Base-by-base conservation (phyloP, 1,140 invertebrate species). In the Bombus haemorrhoidalis region DNA sequence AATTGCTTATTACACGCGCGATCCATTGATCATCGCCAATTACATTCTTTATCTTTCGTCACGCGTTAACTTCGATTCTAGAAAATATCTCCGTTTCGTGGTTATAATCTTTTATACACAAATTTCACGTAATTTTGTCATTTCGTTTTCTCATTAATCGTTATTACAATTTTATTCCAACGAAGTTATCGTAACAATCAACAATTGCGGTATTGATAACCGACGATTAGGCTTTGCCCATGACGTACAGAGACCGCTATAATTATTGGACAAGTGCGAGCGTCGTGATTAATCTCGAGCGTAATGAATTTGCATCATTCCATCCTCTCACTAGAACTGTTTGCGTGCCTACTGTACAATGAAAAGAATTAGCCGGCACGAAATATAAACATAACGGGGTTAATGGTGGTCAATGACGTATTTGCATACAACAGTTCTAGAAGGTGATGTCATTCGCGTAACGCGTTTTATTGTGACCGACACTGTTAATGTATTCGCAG, bases 341-440 rank as follows among this genome's bases (percentile, higher is more conserved):
- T 83, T 64, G 82, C 76, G 53, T 62, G 62, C 2, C 4, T 39
- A 39, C 22, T 10, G 57, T 39, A 13, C 15, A 32, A 43, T 43
- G 8, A 41, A 25, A 74, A 74, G 74, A 75, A 74, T 85, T 74
- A 28, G 37, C 53, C 47, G 25, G n/a, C 62, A 6, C 18, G 69
- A 57, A 18, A 43, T 72, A 85, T 73, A 81, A 85, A 80, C 83
- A 85, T 62, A 72, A 69, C 34, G 39, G 73, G 88, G 72, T 81
- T 78, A 89, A 89, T 86, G 62, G 72, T 69, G 71, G 84, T 83
- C 77, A 83, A 89, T 89, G 81, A 66, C 59, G 43, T 68, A 59
- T 76, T 89, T 41, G 68, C 77, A 86, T 86, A 86, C 74, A 89
- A 89, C 86, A 37, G 81, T 83, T 89, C 87, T 83, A n/a, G 68